A percentile compares a stretch with the other conserved stretches of the same genome.
These are phyloP conservation scores for Desmodus rotundus DNA, from an alignment of 2,113 vertebrate genomes.

Conservation along the genomic window DNA sequence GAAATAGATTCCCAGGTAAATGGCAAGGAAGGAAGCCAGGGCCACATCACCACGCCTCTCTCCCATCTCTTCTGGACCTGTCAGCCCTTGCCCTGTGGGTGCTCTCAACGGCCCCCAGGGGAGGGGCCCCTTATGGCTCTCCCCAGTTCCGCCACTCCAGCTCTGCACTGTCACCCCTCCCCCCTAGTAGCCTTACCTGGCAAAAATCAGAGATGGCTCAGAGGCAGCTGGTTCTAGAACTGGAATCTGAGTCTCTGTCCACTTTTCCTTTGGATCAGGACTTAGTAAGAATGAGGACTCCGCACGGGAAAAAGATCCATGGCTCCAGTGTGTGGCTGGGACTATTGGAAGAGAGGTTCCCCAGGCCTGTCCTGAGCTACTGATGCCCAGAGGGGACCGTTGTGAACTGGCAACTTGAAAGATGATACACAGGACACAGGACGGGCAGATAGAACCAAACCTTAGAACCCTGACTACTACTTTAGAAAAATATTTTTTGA, in stretches of 20 bases:
- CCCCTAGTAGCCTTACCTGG: not conserved
- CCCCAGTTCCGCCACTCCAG: not conserved
- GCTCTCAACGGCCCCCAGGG: not conserved
- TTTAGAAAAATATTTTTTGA: not conserved
- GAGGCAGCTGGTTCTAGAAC: not conserved
- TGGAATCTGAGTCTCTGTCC: not conserved
- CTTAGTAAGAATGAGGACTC: not conserved
- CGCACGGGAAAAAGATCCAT: not conserved
- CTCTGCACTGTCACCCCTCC: not conserved
- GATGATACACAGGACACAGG: not conserved
- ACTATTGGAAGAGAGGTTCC: not conserved
- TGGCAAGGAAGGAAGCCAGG: not conserved
- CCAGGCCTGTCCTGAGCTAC: not conserved
- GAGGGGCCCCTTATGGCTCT: not conserved
- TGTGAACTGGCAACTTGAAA: not conserved
- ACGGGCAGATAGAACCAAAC: not conserved
- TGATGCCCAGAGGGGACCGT: not conserved
- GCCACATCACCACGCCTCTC: not conserved
- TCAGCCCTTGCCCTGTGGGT: not conserved
- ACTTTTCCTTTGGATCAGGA: not conserved
- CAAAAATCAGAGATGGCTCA: not conserved
- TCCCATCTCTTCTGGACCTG: not conserved
- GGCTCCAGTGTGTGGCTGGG: not conserved
- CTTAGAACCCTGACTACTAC: not conserved
- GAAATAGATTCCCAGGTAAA: not conserved